Conservation (phyloP, 2,797 vertebrate genomes). For the Gobionotothen gibberifrons region DNA sequence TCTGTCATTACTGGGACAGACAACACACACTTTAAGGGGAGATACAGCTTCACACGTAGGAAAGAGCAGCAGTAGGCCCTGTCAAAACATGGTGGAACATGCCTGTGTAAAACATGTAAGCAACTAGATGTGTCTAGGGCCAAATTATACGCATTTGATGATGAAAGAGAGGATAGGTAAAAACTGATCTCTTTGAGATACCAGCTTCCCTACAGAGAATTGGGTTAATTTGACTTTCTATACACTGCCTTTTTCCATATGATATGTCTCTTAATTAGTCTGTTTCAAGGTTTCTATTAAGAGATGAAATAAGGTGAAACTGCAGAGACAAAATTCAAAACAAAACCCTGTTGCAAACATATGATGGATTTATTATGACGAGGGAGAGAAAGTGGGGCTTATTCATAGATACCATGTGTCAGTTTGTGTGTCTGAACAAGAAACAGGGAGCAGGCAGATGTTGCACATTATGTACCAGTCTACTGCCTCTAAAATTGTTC, state of each 20-base stretch:
- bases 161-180: slow-evolving; percentile 59
- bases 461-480: slow-evolving; percentile 81
- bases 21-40: slow-evolving; percentile 65
- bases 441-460: slow-evolving; percentile 82
- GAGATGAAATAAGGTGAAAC: slow-evolving; percentile 2
- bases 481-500: slow-evolving; percentile 83
- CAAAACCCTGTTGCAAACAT: slow-evolving; percentile 58
- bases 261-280: slow-evolving; percentile 12
- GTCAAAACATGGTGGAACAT: slow-evolving; percentile 73
- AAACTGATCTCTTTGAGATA: slow-evolving; percentile 37
- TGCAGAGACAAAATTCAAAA: slow-evolving; percentile 45
- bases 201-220: slow-evolving; percentile 21
- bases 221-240: slow-evolving; percentile 26
- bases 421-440: slow-evolving; percentile 66
- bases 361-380: slow-evolving; percentile 47
- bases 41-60: slow-evolving; percentile 40
- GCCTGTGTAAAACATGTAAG: slow-evolving; percentile 53
- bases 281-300: slow-evolving; percentile 13
- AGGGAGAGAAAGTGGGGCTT: slow-evolving; percentile 36
- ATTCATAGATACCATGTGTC: slow-evolving; percentile 77
- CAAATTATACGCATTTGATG: slow-evolving; percentile 66
- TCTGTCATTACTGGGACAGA: slow-evolving; percentile 76
- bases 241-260: slow-evolving; percentile 9
- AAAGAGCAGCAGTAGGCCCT: slow-evolving; percentile 47
- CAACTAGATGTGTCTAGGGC: slow-evolving; percentile 56